Evolutionary conservation across 2,888 invertebrate species (phyloP).

Genomic region (Orchestes rusci): DNA sequence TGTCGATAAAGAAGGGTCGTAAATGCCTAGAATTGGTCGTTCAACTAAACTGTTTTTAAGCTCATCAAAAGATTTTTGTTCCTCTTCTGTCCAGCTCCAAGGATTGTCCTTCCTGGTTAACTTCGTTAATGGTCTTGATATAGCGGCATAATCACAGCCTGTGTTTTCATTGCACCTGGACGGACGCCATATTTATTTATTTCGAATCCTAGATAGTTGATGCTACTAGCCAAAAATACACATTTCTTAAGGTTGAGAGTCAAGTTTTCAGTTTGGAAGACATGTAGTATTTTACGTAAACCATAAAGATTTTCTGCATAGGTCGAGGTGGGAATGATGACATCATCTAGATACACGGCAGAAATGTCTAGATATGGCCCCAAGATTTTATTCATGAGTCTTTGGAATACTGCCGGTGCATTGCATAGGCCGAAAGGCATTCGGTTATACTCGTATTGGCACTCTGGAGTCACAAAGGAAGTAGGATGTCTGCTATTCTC

Average conservation of each 20-base stretch:
- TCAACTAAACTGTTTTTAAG: background rate
- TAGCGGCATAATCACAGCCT: background rate
- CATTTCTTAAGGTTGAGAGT: conserved; percentile 4
- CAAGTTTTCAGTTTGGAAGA: background rate
- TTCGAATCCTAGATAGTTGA: conserved; percentile 6
- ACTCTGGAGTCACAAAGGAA: no score
- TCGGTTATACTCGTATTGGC: no score
- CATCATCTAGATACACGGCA: no score
- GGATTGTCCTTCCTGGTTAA: background rate
- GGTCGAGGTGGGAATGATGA: conserved; percentile 4
- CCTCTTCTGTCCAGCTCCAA: background rate
- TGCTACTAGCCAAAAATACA: background rate
- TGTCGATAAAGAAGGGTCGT: no score
- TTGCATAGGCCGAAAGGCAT: no score
- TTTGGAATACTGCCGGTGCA: no score
- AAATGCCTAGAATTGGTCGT: background rate
- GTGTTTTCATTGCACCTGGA: no score
- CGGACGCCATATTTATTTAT: background rate
- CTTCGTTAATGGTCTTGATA: background rate
- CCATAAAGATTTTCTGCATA: background rate
- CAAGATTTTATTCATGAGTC: no score
- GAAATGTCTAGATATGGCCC: no score
- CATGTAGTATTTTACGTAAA: background rate
- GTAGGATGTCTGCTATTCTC: conserved; percentile 4
- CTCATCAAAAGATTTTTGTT: background rate